Percentiles rank a stretch among this genome's conserved stretches.
Evolutionary conservation across 2,113 vertebrate genomes (phyloP).

Genomic region (Calidris pygmaea): DNA sequence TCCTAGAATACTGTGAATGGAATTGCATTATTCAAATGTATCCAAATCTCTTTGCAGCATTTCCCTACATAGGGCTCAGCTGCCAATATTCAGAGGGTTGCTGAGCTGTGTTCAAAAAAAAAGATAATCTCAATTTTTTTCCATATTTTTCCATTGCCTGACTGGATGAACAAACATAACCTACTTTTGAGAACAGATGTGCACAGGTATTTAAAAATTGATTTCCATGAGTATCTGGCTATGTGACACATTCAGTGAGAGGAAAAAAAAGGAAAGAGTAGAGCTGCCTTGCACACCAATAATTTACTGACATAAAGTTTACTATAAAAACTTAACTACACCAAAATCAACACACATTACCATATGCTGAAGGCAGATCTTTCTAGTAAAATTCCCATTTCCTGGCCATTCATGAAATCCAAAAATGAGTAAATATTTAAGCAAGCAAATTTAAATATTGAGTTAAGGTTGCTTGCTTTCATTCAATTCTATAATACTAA

Average conservation of each 20-base stretch:
- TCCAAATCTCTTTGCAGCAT: neutral
- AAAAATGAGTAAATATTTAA: neutral
- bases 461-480: neutral
- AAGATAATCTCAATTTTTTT: neutral
- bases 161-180: conserved; percentile 17
- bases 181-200: neutral
- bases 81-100: neutral
- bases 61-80: neutral
- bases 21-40: neutral
- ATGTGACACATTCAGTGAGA: neutral
- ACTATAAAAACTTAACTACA: neutral
- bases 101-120: neutral
- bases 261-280: neutral
- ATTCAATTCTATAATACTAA: neutral
- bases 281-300: neutral
- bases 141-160: neutral
- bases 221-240: neutral
- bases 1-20: neutral
- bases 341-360: neutral
- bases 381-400: neutral
- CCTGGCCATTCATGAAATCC: neutral
- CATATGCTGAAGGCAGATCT: neutral
- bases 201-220: conserved; percentile 27
- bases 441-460: neutral
- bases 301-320: neutral